Conservation (phyloP, 2,888 invertebrate genomes). For the Tryphoninae sp. region DNA sequence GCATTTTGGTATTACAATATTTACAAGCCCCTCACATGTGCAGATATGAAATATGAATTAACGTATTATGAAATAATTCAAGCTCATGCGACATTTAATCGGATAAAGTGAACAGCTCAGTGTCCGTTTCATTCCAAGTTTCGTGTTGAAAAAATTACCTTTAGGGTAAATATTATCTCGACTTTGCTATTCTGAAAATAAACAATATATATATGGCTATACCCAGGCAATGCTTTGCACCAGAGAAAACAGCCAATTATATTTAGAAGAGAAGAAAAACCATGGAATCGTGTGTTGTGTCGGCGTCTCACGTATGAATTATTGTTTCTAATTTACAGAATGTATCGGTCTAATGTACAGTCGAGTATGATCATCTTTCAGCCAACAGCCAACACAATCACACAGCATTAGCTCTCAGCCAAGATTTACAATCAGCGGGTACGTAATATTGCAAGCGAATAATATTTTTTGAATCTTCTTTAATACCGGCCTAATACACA, state of each 20-base stretch:
- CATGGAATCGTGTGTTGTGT: constrained; percentile 48
- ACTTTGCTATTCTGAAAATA: constrained; percentile 80
- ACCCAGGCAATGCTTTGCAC: constrained; percentile 78
- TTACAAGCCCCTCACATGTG: constrained; percentile 72
- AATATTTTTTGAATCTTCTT: constrained; percentile 1
- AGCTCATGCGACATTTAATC: constrained; percentile 79
- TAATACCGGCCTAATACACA: background rate
- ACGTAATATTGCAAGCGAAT: constrained; percentile 56
- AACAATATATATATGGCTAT: constrained; percentile 76
- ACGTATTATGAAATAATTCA: constrained; percentile 60
- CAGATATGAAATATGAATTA: constrained; percentile 62
- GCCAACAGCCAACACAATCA: constrained; percentile 49
- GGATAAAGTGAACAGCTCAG: constrained; percentile 75
- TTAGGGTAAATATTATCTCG: constrained; percentile 78
- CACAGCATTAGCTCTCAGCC: constrained; percentile 46
- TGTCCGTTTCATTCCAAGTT: constrained; percentile 76
- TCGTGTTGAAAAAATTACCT: constrained; percentile 76
- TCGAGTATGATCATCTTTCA: constrained; percentile 43
- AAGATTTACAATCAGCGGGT: constrained; percentile 46
- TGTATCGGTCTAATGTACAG: constrained; percentile 15
- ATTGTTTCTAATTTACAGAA: constrained; percentile 38
- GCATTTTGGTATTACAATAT: constrained; percentile 70
- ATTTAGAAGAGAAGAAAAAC: constrained; percentile 65
- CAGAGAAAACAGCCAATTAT: constrained; percentile 73
- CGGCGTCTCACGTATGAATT: constrained; percentile 60